Conservation (phyloP, 2,113 vertebrate genomes). For the Pelobates fuscus region DNA sequence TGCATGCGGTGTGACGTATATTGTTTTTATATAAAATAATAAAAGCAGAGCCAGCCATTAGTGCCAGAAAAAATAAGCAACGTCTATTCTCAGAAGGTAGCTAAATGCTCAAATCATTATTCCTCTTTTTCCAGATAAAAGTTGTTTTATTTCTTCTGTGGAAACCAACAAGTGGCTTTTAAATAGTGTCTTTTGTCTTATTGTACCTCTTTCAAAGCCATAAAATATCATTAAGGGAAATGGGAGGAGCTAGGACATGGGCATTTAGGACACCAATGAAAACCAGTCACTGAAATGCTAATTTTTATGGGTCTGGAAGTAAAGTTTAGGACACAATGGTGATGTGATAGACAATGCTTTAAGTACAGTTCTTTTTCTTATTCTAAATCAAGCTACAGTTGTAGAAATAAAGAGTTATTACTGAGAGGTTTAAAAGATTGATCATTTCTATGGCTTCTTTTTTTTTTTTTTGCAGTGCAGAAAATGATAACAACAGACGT, state of each 20-base stretch:
- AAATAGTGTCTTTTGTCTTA: not conserved
- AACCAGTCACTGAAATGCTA: constrained; percentile 37
- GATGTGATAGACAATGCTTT: constrained; percentile 5
- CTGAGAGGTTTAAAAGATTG: constrained; percentile 1
- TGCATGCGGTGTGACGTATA: no score
- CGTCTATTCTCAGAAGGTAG: not conserved
- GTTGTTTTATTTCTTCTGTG: not conserved
- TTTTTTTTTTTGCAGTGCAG: no score
- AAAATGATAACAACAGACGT: no score
- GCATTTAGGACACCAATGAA: not conserved
- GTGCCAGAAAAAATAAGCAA: not conserved
- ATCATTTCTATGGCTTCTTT: constrained; percentile 34
- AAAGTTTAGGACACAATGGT: constrained; percentile 4
- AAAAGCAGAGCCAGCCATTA: no score
- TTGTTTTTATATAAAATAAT: not conserved
- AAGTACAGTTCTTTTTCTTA: not conserved
- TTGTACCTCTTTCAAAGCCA: not conserved
- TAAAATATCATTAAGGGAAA: constrained; percentile 21
- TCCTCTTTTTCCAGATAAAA: not conserved
- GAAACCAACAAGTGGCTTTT: not conserved
- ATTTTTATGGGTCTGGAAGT: constrained; percentile 40
- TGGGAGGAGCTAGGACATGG: not conserved
- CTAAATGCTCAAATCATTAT: not conserved
- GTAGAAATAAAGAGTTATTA: constrained; percentile 13
- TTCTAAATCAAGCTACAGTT: constrained; percentile 1